Base-by-base conservation (phyloP, 2,888 invertebrate species). In the Philonicus albiceps region DNA sequence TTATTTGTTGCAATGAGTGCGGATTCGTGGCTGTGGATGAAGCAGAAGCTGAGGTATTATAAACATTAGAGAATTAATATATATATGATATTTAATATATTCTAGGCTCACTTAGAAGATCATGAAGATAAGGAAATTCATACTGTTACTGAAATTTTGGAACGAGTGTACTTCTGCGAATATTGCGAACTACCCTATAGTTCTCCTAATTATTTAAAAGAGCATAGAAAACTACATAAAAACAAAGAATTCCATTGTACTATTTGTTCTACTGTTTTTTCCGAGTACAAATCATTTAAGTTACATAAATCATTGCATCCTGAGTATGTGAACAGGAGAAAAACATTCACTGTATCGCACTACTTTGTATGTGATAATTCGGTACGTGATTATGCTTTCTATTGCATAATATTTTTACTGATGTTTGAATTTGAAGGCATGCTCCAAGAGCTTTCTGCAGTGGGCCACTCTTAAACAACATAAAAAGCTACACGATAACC, bases 401-500 rank as follows among this genome's bases (percentile, higher is more conserved):
- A 81, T 74, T 74, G 22, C 19, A 13, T 49, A 30, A 3, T 31
- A 27, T 22, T 11, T 13, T 31, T 49, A 87, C 8, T 76, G 34
- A n/a, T 49, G 86, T 19, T 76, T 40, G 2, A 37, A 83, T 75
- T 55, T 87, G 2, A 74, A 92, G 91, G 88, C 89, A 7, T 92
- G 92, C 86, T 86, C 72, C 3, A 90, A 90, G 83, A 88, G 90
- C 1, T 92, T 91, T 87, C 86, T 89, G 0, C 89, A 90, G 37
- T 91, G 91, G 91, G 89, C 90, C 43, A 90, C 91, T 0, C 86
- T 92, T 16, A 89, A 90, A 40, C 90, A 90, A 0, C 92, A 92
- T 81, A 92, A 91, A 87, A 64, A 27, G 49, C n/a, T 86, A 87
- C 6, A 6, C 11, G 37, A 49, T 11, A 40, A 76, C 13, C 27